Percentiles rank a stretch among this genome's conserved stretches.
phyloP scores from a whole-genome alignment of 2,113 vertebrate genomes.

The Tretioscincus oriximinensis region DNA sequence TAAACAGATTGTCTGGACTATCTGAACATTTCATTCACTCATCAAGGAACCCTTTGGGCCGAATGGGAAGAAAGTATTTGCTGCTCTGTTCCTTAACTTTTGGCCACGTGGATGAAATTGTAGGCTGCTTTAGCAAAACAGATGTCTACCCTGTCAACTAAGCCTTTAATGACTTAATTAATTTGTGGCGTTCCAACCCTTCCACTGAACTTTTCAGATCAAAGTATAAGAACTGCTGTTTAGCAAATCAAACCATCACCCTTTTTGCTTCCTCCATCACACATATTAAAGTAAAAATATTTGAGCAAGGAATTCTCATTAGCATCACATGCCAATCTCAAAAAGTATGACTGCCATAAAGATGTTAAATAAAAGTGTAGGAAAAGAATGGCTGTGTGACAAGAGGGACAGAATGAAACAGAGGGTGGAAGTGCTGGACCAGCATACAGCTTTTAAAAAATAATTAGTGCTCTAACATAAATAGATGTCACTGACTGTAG shows the following conservation, averaged over 20 bases:
- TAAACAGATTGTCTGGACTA: no score
- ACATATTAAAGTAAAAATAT: constrained; percentile 43
- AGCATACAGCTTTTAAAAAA: constrained; percentile 45
- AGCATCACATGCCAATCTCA: constrained; percentile 1
- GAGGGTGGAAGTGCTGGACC: constrained; percentile 22
- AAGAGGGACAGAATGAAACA: neutral
- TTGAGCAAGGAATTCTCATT: constrained; percentile 45
- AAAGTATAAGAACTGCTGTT: neutral
- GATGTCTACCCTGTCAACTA: neutral
- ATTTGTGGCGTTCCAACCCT: neutral
- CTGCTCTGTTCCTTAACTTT: no score
- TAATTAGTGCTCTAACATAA: constrained; percentile 70
- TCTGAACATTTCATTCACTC: no score
- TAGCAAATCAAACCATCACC: constrained; percentile 36
- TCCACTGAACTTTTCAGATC: neutral
- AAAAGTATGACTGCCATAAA: constrained; percentile 24
- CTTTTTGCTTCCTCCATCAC: neutral
- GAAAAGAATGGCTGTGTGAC: neutral
- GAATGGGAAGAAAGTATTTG: no score
- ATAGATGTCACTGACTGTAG: constrained; percentile 71
- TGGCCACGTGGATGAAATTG: no score
- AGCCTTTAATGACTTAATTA: neutral
- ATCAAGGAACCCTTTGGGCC: no score
- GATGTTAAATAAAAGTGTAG: constrained; percentile 31
- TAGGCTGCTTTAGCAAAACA: neutral